Evolutionary conservation across 2,113 vertebrate species (phyloP).

Genomic region (Clarias magur): DNA sequence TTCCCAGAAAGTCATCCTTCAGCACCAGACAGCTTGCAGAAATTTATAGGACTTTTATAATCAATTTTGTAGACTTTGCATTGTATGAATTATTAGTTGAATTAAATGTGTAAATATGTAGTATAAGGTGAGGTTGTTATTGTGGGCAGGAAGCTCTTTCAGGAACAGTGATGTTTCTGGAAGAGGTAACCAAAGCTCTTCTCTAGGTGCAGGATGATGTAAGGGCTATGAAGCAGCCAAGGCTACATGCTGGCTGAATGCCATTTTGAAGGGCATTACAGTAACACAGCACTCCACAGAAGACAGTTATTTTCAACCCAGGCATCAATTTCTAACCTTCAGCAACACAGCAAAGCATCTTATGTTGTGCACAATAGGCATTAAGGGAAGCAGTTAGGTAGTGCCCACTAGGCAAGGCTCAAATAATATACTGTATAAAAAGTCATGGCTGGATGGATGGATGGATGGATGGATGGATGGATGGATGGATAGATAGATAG

Average conservation of each 20-base stretch:
- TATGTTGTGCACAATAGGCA: not conserved
- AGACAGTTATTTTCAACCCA: conserved; percentile 5
- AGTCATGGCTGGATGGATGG: no score
- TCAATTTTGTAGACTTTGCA: not conserved
- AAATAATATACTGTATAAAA: not conserved
- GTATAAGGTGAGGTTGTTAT: not conserved
- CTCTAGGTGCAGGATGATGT: conserved; percentile 13
- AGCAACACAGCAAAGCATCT: not conserved
- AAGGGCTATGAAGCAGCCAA: not conserved
- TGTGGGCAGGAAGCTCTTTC: not conserved
- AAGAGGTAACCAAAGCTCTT: conserved; percentile 45
- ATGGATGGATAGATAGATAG: no score
- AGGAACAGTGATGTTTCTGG: conserved; percentile 9
- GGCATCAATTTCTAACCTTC: conserved; percentile 18
- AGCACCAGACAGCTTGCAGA: conserved; percentile 18
- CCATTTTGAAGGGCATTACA: conserved; percentile 21
- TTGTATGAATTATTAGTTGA: not conserved
- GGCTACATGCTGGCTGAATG: not conserved
- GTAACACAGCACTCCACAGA: not conserved
- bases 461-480: no score
- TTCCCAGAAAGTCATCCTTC: conserved; percentile 41
- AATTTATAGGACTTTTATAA: not conserved
- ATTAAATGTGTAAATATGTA: not conserved
- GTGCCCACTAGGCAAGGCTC: not conserved
- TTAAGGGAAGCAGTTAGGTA: not conserved